These are phyloP conservation scores for Balaeniceps rex DNA, from an alignment of 2,113 vertebrate species.

Conservation along the genomic window DNA sequence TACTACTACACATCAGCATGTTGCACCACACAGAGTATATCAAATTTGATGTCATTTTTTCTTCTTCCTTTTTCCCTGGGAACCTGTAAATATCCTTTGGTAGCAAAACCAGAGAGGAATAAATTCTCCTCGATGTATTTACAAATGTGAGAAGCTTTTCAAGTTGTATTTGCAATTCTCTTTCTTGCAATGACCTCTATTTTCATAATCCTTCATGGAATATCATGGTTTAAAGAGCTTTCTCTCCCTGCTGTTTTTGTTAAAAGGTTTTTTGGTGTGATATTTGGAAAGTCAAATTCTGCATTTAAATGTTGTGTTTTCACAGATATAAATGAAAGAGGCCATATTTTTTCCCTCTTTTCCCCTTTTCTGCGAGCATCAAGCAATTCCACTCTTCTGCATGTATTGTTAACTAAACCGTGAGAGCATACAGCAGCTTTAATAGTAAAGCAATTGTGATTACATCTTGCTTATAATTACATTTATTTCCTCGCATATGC, in stretches of 20 bases:
- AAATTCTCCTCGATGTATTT: slow-evolving; percentile 74
- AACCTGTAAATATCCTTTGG: slow-evolving; percentile 71
- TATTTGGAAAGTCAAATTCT: slow-evolving; percentile 80
- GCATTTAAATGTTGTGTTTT: slow-evolving; percentile 81
- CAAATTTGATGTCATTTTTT: slow-evolving; percentile 66
- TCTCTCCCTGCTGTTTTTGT: slow-evolving; percentile 80
- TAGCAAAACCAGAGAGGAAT: slow-evolving; percentile 70
- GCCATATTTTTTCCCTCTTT: slow-evolving; percentile 25
- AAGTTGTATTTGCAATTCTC: slow-evolving; percentile 77
- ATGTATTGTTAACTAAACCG: slow-evolving; percentile 62
- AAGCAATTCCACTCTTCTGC: slow-evolving; percentile 38
- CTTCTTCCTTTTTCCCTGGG: slow-evolving; percentile 51
- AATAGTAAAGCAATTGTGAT: slow-evolving; percentile 69
- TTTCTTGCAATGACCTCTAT: slow-evolving; percentile 77
- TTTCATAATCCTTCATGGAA: slow-evolving; percentile 84
- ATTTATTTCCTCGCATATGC: slow-evolving; percentile 73
- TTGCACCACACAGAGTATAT: slow-evolving; percentile 54
- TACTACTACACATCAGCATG: slow-evolving; percentile 9
- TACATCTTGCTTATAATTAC: slow-evolving; percentile 75
- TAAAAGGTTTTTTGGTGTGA: slow-evolving; percentile 79
- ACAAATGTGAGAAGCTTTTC: slow-evolving; percentile 78
- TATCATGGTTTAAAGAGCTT: slow-evolving; percentile 79
- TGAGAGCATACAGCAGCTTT: slow-evolving; percentile 47
- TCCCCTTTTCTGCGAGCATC: slow-evolving; percentile 15
- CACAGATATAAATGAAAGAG: slow-evolving; percentile 69